phyloP scores from a whole-genome alignment of 2,888 invertebrate species.

The Parasteatoda lunata region DNA sequence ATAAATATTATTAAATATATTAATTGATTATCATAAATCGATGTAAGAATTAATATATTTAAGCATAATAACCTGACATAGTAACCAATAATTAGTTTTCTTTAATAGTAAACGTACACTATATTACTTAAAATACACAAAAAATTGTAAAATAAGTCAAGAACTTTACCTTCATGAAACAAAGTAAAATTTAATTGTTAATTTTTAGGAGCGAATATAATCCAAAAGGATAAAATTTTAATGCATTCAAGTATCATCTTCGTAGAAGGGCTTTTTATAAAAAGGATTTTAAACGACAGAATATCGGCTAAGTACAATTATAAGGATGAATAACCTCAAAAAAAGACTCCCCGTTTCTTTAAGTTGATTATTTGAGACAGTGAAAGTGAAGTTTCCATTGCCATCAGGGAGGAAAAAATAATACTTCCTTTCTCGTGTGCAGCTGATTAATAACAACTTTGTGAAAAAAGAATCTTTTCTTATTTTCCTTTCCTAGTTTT shows the following conservation, averaged over 20 bases:
- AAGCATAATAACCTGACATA: no score
- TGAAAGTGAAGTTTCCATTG: conserved; percentile 21
- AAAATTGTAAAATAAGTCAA: no score
- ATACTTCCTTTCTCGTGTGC: neutral
- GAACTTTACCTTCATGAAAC: no score
- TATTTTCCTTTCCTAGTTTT: conserved; percentile 23
- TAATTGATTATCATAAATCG: no score
- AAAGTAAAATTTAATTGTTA: no score
- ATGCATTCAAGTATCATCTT: neutral
- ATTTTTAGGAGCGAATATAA: neutral
- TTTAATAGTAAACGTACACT: no score
- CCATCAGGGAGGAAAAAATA: conserved; percentile 4
- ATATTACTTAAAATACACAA: no score
- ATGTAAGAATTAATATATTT: no score
- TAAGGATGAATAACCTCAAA: conserved; percentile 14
- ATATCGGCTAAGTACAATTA: conserved; percentile 22
- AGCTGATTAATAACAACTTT: conserved; percentile 26
- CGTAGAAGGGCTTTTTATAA: neutral
- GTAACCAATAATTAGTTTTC: no score
- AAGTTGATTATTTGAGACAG: conserved; percentile 36
- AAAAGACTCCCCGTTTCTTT: conserved; percentile 12
- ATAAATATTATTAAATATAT: no score
- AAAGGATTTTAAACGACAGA: conserved; percentile 3
- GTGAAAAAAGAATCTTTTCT: neutral
- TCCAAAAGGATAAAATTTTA: neutral